phyloP scores from a whole-genome alignment of 1,140 invertebrate species.

The Macrostomum lignano region DNA sequence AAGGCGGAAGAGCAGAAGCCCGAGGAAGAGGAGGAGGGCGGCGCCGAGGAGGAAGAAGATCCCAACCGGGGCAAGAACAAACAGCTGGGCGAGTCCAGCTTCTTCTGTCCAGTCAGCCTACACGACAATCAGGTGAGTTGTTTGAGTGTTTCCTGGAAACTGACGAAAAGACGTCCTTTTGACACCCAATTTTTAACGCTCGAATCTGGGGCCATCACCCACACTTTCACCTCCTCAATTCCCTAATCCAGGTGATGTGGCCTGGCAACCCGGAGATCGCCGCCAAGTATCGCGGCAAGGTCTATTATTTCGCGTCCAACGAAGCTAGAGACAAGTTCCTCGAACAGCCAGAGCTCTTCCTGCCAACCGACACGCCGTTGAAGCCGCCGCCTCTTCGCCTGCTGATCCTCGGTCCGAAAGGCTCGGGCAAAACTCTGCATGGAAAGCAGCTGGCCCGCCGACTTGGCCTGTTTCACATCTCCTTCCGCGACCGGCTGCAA shows the following conservation, averaged over 20 bases:
- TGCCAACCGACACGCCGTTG: constrained; percentile 11
- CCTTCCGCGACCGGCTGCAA: constrained; percentile 24
- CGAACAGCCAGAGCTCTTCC: constrained; percentile 14
- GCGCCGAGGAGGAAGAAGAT: constrained; percentile 17
- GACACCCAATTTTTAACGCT: neutral
- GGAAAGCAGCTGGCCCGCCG: constrained; percentile 21
- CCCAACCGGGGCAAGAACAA: constrained; percentile 18
- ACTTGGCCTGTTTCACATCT: constrained; percentile 25
- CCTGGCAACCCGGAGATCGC: constrained; percentile 24
- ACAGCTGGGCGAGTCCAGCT: constrained; percentile 20
- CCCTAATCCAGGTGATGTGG: constrained; percentile 10
- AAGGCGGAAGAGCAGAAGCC: constrained; percentile 7
- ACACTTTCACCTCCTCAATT: neutral
- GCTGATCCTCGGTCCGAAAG: constrained; percentile 18
- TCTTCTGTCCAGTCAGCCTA: constrained; percentile 24
- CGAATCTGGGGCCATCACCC: neutral
- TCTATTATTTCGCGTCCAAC: constrained; percentile 20
- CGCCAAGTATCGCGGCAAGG: constrained; percentile 20
- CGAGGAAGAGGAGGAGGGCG: constrained; percentile 6
- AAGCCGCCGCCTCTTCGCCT: constrained; percentile 20
- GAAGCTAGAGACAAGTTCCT: constrained; percentile 21
- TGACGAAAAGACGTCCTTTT: constrained; percentile 10
- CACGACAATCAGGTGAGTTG: constrained; percentile 10
- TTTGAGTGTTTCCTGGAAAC: constrained; percentile 4
- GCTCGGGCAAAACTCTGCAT: constrained; percentile 23